phyloP scores from a whole-genome alignment of 2,113 vertebrate genomes.

The Pedionomus torquatus region DNA sequence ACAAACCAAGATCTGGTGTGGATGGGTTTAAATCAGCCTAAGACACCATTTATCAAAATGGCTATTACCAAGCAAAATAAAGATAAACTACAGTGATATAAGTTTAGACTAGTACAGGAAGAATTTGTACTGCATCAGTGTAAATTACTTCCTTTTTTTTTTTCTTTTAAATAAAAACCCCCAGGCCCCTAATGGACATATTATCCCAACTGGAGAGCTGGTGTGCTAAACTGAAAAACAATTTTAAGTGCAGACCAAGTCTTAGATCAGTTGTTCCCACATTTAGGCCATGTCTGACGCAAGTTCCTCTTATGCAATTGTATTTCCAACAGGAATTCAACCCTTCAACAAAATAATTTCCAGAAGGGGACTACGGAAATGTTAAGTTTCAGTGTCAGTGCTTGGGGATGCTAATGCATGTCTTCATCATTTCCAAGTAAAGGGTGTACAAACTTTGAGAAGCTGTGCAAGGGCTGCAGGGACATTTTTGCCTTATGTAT shows the following conservation, averaged over 20 bases:
- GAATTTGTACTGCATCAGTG: not conserved
- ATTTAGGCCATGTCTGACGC: not conserved
- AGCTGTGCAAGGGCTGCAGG: not conserved
- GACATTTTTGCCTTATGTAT: not conserved
- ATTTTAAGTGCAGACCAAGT: not conserved
- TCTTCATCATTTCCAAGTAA: not conserved
- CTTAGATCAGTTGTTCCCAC: not conserved
- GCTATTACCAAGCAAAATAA: not conserved
- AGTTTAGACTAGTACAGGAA: not conserved
- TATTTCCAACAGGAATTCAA: conserved; percentile 12
- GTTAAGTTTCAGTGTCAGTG: not conserved
- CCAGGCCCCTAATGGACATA: not conserved
- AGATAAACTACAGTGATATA: not conserved
- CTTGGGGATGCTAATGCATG: fast-evolving
- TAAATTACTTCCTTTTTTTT: not conserved
- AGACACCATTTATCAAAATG: not conserved
- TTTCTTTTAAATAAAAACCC: not conserved
- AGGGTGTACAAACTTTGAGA: not conserved
- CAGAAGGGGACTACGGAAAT: not conserved
- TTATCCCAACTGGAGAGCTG: not conserved
- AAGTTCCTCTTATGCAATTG: not conserved
- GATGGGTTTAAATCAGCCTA: not conserved
- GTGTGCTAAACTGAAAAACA: not conserved
- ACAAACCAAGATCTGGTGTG: not conserved
- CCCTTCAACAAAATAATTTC: not conserved